phyloP scores from a whole-genome alignment of 2,797 vertebrate genomes.

The Iguana delicatissima region DNA sequence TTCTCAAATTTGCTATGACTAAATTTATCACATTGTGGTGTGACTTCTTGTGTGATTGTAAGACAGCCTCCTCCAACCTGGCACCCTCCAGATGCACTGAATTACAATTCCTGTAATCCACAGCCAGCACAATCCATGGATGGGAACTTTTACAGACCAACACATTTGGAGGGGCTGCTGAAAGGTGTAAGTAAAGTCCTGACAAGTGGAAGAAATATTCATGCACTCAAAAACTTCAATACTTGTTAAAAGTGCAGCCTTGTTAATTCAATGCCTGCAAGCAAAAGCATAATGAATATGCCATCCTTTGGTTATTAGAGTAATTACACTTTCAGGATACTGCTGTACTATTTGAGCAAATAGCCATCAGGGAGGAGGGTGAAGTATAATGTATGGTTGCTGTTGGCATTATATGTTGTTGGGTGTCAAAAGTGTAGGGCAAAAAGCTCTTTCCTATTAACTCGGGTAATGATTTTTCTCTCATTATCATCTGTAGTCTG shows the following conservation, averaged over 20 bases:
- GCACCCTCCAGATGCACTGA: not conserved
- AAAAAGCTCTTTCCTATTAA: constrained; percentile 18
- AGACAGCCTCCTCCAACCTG: not conserved
- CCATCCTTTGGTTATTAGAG: not conserved
- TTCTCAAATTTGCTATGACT: not conserved
- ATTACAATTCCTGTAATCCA: not conserved
- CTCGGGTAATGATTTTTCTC: constrained; percentile 28
- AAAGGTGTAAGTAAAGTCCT: not conserved
- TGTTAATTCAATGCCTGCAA: constrained; percentile 10
- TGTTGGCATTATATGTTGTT: not conserved
- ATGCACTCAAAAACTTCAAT: not conserved
- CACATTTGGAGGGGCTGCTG: not conserved
- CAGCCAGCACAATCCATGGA: not conserved
- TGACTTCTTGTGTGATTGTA: no score
- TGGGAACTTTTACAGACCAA: not conserved
- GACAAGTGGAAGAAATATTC: constrained; percentile 6
- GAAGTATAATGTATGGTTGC: not conserved
- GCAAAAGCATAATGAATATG: constrained; percentile 15
- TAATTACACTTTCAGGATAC: not conserved
- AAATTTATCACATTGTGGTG: not conserved
- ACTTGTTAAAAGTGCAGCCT: constrained; percentile 6
- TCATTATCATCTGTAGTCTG: constrained; percentile 18
- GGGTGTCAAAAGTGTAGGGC: not conserved
- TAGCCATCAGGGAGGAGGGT: not conserved
- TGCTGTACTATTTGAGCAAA: not conserved